Conservation (phyloP, 2,797 vertebrate genomes). For the Otus scops region DNA sequence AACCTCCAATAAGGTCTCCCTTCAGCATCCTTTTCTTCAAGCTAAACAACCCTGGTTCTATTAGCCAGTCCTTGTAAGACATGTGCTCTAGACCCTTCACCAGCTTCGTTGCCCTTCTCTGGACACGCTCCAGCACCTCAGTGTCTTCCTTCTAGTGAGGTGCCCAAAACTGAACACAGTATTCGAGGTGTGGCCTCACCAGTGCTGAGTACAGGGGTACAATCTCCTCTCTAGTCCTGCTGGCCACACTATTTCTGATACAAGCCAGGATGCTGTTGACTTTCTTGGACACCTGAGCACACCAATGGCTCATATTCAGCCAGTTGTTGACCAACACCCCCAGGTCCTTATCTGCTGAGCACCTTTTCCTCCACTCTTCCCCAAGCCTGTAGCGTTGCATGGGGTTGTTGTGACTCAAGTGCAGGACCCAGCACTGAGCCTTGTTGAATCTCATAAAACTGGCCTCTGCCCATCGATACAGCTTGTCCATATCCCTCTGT, state of each 20-base stretch:
- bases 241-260: not conserved
- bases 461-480: accelerated
- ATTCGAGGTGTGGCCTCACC: accelerated
- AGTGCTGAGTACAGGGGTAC: accelerated
- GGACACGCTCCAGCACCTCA: accelerated
- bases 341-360: accelerated
- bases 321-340: accelerated
- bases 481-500: not conserved
- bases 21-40: not conserved
- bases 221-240: accelerated
- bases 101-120: not conserved
- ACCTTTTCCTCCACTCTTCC: not conserved
- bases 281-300: not conserved
- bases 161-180: accelerated
- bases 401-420: not conserved
- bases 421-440: accelerated
- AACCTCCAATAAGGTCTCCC: not conserved
- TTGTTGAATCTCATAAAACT: not conserved
- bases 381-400: not conserved
- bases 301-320: not conserved
- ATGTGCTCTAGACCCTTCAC: not conserved
- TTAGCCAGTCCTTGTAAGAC: not conserved
- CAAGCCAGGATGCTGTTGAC: not conserved
- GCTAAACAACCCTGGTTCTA: not conserved
- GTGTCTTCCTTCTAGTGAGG: not conserved